These are phyloP conservation scores for Antheraea pernyi DNA, from an alignment of 1,140 invertebrate genomes.

Conservation along the genomic window DNA sequence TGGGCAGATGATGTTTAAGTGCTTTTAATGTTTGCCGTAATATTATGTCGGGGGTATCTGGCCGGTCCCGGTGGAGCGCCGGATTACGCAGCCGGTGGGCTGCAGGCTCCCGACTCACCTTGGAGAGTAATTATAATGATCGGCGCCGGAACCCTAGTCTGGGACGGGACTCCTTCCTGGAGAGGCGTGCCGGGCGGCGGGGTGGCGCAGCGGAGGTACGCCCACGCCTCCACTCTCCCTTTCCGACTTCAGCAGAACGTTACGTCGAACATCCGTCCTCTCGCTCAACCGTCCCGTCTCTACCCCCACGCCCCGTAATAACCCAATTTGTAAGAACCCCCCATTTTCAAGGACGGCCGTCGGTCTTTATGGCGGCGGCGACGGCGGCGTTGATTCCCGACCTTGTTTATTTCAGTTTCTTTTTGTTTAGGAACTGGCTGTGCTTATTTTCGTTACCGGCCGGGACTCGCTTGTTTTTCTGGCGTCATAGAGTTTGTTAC, in stretches of 20 bases:
- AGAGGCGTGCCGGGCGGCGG: constrained; percentile 66
- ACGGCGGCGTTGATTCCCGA: constrained; percentile 74
- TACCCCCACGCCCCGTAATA: constrained; percentile 70
- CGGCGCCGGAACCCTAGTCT: constrained; percentile 76
- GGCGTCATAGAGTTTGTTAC: constrained; percentile 33
- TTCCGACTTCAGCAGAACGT: constrained; percentile 17
- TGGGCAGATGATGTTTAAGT: constrained; percentile 51
- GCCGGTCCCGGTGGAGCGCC: constrained; percentile 52
- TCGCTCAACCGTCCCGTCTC: constrained; percentile 53
- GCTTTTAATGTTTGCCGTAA: constrained; percentile 55
- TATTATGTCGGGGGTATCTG: constrained; percentile 52
- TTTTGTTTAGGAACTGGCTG: constrained; percentile 77
- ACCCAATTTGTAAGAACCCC: constrained; percentile 78
- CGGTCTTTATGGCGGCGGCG: constrained; percentile 75
- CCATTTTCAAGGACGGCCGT: constrained; percentile 77
- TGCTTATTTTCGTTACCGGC: constrained; percentile 69
- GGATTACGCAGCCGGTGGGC: constrained; percentile 66
- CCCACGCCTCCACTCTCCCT: constrained; percentile 49
- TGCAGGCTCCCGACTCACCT: constrained; percentile 70
- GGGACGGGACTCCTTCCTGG: constrained; percentile 71
- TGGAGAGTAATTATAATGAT: constrained; percentile 79
- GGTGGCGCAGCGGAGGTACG: constrained; percentile 70
- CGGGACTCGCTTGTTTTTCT: constrained; percentile 48
- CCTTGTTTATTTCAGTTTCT: constrained; percentile 78
- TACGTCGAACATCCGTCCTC: constrained; percentile 15